Conservation (phyloP, 1,140 invertebrate species). For the Hypothenemus hampei region DNA sequence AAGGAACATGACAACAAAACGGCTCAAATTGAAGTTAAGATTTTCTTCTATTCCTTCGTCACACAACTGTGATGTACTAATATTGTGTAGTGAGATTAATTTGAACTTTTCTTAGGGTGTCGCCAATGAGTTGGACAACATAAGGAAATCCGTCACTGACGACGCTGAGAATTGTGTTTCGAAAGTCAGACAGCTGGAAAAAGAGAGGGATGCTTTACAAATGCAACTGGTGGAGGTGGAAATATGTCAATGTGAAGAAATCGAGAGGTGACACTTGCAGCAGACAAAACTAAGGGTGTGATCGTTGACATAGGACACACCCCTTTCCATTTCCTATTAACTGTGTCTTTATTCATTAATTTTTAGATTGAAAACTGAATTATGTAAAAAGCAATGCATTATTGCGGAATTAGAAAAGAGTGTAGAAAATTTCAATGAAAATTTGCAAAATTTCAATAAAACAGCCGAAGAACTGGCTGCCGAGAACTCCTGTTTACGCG, state of each 20-base stretch:
- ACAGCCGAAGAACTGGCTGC: constrained; percentile 4
- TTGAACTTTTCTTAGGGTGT: too few relatives aligned
- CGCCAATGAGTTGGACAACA: constrained; percentile 12
- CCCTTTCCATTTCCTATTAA: background rate
- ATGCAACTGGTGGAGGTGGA: background rate
- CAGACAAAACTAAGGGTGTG: background rate
- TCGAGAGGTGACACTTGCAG: constrained; percentile 2
- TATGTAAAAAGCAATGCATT: constrained; percentile 16
- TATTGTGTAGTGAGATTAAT: too few relatives aligned
- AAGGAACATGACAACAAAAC: constrained; percentile 22
- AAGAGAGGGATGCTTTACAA: constrained; percentile 5
- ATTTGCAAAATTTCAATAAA: constrained; percentile 16
- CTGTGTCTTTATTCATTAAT: background rate
- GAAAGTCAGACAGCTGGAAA: constrained; percentile 12
- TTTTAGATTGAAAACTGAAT: constrained; percentile 14
- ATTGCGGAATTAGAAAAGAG: constrained; percentile 18
- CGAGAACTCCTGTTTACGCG: constrained; percentile 9
- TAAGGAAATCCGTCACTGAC: constrained; percentile 6
- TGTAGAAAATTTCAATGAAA: constrained; percentile 24
- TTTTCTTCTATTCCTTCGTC: background rate
- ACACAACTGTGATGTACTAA: background rate
- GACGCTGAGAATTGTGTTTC: background rate
- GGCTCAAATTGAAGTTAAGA: constrained; percentile 3
- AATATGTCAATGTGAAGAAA: constrained; percentile 14
- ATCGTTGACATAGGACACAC: background rate